Conservation (phyloP, 2,797 vertebrate species). For the Coendou prehensilis region DNA sequence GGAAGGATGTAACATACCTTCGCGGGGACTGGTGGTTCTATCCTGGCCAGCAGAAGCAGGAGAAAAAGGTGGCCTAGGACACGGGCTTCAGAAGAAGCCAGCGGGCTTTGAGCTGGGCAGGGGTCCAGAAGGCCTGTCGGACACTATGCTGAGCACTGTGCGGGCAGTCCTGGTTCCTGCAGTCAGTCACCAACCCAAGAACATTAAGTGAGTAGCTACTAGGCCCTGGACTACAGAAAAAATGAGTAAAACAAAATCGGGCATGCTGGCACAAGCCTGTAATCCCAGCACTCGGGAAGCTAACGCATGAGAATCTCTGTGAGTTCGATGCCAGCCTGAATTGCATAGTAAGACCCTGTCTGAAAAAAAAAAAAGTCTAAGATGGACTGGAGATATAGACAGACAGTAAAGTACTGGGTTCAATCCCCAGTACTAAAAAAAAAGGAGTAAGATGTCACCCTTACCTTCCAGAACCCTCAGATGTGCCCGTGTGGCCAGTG, state of each 20-base stretch:
- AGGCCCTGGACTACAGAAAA: neutral
- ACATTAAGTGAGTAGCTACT: neutral
- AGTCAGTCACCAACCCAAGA: neutral
- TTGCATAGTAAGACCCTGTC: neutral
- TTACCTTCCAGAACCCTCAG: slow-evolving; percentile 20
- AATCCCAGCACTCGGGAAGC: neutral
- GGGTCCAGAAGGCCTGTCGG: neutral
- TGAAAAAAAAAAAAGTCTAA: neutral
- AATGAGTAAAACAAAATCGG: neutral
- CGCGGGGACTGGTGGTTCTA: neutral
- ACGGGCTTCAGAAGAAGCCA: neutral
- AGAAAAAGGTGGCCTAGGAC: neutral
- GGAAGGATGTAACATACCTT: neutral
- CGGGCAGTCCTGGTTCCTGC: neutral
- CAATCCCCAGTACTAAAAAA: neutral
- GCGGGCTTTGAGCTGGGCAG: neutral
- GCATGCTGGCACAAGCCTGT: neutral
- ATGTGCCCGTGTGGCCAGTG: neutral
- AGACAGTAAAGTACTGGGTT: neutral
- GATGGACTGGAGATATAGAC: neutral
- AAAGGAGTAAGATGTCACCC: neutral
- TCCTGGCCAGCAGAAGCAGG: neutral
- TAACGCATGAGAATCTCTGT: neutral
- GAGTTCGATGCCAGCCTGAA: neutral
- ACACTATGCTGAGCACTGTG: neutral